Evolutionary conservation across 2,888 invertebrate species (phyloP).

Genomic region (Protodeltote pygarga): DNA sequence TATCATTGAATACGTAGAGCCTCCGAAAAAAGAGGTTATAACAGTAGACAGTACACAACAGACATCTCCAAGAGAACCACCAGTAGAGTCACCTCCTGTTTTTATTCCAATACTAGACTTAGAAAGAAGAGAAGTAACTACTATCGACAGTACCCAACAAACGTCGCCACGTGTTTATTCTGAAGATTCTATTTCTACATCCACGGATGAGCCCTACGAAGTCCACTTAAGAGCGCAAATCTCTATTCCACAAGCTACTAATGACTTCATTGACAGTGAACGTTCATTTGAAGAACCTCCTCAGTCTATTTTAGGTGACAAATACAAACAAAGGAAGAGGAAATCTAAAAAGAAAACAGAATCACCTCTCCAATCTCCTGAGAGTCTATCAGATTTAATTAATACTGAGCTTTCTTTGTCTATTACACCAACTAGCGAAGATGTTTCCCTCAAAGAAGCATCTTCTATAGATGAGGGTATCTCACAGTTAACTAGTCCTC

Average conservation of each 20-base stretch:
- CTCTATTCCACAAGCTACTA: slow-evolving; percentile 81
- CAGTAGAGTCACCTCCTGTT: slow-evolving; percentile 30
- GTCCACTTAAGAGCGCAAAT: slow-evolving; percentile 88
- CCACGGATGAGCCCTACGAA: slow-evolving; percentile 87
- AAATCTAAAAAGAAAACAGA: slow-evolving; percentile 77
- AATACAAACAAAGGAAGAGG: slow-evolving; percentile 74
- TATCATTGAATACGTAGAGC: too few species aligned
- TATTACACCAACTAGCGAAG: slow-evolving; percentile 79
- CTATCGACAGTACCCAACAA: slow-evolving; percentile 67
- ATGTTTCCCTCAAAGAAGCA: slow-evolving; percentile 72
- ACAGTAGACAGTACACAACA: slow-evolving; percentile 72
- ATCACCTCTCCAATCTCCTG: slow-evolving; percentile 73
- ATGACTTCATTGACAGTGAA: slow-evolving; percentile 76
- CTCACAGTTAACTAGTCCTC: slow-evolving; percentile 72
- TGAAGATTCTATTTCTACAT: slow-evolving; percentile 81
- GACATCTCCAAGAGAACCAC: slow-evolving; percentile 86
- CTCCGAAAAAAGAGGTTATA: slow-evolving; percentile 41
- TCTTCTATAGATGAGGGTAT: slow-evolving; percentile 83
- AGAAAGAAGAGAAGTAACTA: slow-evolving; percentile 52
- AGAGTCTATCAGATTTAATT: slow-evolving; percentile 82
- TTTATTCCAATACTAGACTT: slow-evolving; percentile 50
- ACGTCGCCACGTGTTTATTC: slow-evolving; percentile 86
- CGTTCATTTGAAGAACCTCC: slow-evolving; percentile 66
- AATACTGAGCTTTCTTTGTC: slow-evolving; percentile 82
- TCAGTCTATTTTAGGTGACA: slow-evolving; percentile 68